Conservation (phyloP, 2,113 vertebrate genomes). For the Crotalus horridus region DNA sequence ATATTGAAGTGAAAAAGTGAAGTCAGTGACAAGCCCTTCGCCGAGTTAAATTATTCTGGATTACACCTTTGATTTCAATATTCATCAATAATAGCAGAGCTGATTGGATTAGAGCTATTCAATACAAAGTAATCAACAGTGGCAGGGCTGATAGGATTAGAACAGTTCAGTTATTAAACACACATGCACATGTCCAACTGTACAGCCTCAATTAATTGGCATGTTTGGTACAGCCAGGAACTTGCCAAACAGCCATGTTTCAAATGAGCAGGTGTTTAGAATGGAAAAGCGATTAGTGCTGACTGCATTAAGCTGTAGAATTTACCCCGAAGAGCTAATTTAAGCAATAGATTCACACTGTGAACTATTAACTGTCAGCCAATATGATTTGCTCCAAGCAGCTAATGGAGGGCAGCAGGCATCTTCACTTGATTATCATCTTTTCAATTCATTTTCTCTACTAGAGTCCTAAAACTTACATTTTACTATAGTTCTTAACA, state of each 20-base stretch:
- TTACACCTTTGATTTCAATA: slow-evolving; percentile 17
- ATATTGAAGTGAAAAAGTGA: background rate
- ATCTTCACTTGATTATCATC: background rate
- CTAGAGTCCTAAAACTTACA: background rate
- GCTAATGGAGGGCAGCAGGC: background rate
- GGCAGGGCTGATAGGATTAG: slow-evolving; percentile 3
- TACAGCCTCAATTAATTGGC: background rate
- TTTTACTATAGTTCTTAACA: background rate
- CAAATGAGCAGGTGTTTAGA: slow-evolving; percentile 17
- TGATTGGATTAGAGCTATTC: slow-evolving; percentile 6
- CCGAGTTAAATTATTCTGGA: background rate
- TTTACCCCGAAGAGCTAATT: slow-evolving; percentile 15
- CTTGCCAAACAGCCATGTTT: slow-evolving; percentile 7
- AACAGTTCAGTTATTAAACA: background rate
- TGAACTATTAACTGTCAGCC: slow-evolving; percentile 1
- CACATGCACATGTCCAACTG: background rate
- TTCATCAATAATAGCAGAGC: slow-evolving; percentile 11
- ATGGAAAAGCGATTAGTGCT: slow-evolving; percentile 4
- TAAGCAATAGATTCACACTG: slow-evolving; percentile 1
- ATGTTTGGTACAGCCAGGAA: background rate
- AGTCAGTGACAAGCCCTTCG: background rate
- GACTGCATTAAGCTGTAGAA: background rate
- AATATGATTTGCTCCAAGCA: background rate
- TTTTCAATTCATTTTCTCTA: background rate
- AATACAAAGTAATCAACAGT: slow-evolving; percentile 2